Evolutionary conservation across 2,797 vertebrate genomes (phyloP), one percentile per base, ranked within the genome.

Genomic region (Danio jaintianensis): DNA sequence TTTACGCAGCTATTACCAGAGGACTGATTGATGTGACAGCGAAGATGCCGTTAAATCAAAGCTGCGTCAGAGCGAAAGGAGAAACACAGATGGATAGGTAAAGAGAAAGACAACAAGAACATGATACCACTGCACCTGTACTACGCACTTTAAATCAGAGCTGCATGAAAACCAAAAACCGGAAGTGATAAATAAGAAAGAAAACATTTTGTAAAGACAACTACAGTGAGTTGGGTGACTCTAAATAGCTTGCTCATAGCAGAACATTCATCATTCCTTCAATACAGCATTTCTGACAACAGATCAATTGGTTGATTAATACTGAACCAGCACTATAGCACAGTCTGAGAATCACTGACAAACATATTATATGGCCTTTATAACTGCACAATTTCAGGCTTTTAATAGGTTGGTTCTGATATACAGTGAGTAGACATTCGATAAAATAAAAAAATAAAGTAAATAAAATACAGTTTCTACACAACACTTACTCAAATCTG

Each of bases 11-110:
- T 52, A 52, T 58, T 69, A 58, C 48, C 56, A 11, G 13, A 66
- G 40, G 67, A 68, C 69, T 68, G 79, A 85, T 45, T 62, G 66
- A 79, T 52, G 45, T 78, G 64, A 80, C 63, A 47, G 64, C 16
- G 22, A 63, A 59, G 52, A 75, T 48, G 61, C 47, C 18, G 58
- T 22, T 67, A 7, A 40, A 64, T 47, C 42, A 66, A 74, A 67
- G 40, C 20, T 45, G 53, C 1, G 1, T 42, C 8, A 0, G 59
- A 4, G 18, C 20, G 5, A 16, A 8, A 45, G 48, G 67, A 16
- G 10, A 40, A 6, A 4, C 36, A 72, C 2, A 22, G 59, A 75
- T 64, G 22, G 59, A 48, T 5, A 48, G n/a, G 76, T 9, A 64
- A n/a, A 78, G 69, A 74, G 47, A 20, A 36, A 64, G 59, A 78